Percentiles rank a stretch among this genome's conserved stretches.
Conservation (phyloP, 2,888 invertebrate genomes). For the Cetonia aurata region DNA sequence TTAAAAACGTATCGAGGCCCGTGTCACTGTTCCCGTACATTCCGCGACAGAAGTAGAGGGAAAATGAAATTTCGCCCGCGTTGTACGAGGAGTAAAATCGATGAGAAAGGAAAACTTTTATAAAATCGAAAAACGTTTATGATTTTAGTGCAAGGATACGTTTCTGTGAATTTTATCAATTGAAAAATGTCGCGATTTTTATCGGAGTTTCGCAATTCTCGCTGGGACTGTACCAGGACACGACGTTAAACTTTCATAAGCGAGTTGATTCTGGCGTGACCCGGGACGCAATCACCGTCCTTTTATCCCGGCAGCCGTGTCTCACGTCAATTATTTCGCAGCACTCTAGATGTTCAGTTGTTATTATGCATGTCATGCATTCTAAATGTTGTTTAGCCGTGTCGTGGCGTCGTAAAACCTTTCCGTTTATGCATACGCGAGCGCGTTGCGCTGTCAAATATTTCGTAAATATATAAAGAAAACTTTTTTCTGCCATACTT, state of each 20-base stretch:
- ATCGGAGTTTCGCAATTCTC: background rate
- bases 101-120: too few relatives aligned
- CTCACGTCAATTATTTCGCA: conserved; percentile 53
- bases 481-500: too few relatives aligned
- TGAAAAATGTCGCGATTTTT: background rate
- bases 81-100: too few relatives aligned
- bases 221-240: conserved; percentile 41
- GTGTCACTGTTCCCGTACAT: conserved; percentile 57
- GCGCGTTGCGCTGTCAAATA: background rate
- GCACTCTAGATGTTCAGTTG: conserved; percentile 45
- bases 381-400: conserved; percentile 26
- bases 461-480: too few relatives aligned
- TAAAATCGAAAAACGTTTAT: too few relatives aligned
- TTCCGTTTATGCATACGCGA: conserved; percentile 17
- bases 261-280: conserved; percentile 50
- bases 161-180: too few relatives aligned
- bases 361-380: conserved; percentile 47
- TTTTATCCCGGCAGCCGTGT: conserved; percentile 54
- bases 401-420: conserved; percentile 10
- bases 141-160: background rate
- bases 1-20: conserved; percentile 65
- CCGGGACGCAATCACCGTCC: conserved; percentile 55
- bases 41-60: conserved; percentile 5
- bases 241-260: conserved; percentile 51
- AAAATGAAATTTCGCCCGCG: background rate